Percentiles rank a stretch among this genome's conserved stretches.
Conservation (phyloP, 2,888 invertebrate genomes). For the Platerodrilus igneus region DNA sequence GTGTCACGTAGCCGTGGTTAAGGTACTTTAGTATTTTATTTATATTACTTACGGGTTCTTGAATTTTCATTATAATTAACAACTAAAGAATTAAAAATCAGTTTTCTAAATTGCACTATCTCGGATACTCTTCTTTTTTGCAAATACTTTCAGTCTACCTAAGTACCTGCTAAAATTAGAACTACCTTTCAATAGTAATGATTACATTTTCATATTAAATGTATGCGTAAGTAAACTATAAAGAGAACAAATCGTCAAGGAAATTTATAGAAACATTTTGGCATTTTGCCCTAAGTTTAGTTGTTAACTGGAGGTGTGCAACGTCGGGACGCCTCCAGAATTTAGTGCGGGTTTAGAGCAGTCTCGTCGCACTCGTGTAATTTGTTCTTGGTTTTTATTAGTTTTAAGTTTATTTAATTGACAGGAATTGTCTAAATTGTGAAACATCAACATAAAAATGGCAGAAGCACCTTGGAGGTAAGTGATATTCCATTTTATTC, state of each 20-base stretch:
- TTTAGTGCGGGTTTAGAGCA: conserved; percentile 27
- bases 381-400: conserved; percentile 15
- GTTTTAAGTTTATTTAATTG: conserved; percentile 14
- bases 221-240: too few relatives aligned
- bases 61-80: too few relatives aligned
- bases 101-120: too few relatives aligned
- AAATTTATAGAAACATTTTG: conserved; percentile 21
- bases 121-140: too few relatives aligned
- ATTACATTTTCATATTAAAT: too few relatives aligned
- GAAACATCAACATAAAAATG: conserved; percentile 16
- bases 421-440: conserved; percentile 10
- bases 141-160: too few relatives aligned
- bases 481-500: conserved; percentile 4
- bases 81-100: too few relatives aligned
- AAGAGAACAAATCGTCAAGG: conserved; percentile 19
- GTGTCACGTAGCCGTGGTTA: too few relatives aligned
- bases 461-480: conserved; percentile 24
- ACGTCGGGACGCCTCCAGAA: conserved; percentile 26
- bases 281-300: conserved; percentile 22
- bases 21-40: too few relatives aligned
- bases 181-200: too few relatives aligned
- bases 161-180: too few relatives aligned
- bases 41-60: too few relatives aligned
- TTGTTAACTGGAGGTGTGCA: conserved; percentile 17
- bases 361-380: conserved; percentile 26